phyloP scores from a whole-genome alignment of 2,113 vertebrate species.

The Poecile atricapillus region DNA sequence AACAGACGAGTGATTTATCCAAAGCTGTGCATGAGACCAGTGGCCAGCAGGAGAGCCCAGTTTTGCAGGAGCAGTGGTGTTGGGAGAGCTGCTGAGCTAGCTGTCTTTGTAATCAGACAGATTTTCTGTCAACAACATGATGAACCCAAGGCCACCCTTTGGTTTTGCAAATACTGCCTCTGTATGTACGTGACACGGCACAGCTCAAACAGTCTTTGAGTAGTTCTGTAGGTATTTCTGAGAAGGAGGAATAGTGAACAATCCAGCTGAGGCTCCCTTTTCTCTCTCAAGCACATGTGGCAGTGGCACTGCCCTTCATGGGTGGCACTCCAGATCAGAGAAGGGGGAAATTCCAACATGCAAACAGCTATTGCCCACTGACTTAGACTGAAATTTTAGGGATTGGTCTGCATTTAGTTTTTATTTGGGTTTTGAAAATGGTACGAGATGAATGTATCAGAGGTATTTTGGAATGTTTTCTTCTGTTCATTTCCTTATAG shows the following conservation, averaged over 20 bases:
- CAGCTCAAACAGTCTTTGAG: not conserved
- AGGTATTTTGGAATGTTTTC: not conserved
- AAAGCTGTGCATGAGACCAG: not conserved
- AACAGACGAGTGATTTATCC: not conserved
- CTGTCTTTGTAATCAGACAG: not conserved
- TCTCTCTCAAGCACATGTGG: rapidly evolving
- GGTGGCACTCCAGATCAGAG: not conserved
- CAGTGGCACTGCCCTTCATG: rapidly evolving
- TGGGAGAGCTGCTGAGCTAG: not conserved
- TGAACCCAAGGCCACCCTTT: not conserved
- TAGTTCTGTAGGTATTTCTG: not conserved
- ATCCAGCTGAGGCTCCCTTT: not conserved
- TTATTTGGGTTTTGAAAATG: not conserved
- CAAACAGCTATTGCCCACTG: rapidly evolving
- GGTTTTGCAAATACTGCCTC: not conserved
- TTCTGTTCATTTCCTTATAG: not conserved
- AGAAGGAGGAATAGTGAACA: not conserved
- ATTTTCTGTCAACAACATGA: not conserved
- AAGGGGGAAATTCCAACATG: not conserved
- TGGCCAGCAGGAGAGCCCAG: not conserved
- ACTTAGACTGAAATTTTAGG: not conserved
- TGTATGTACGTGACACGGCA: rapidly evolving
- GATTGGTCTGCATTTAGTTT: not conserved
- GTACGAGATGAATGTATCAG: not conserved
- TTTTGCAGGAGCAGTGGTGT: not conserved